These are phyloP conservation scores for Sinodicranocentrus sp. DNA, from an alignment of 2,888 invertebrate genomes.

Conservation along the genomic window DNA sequence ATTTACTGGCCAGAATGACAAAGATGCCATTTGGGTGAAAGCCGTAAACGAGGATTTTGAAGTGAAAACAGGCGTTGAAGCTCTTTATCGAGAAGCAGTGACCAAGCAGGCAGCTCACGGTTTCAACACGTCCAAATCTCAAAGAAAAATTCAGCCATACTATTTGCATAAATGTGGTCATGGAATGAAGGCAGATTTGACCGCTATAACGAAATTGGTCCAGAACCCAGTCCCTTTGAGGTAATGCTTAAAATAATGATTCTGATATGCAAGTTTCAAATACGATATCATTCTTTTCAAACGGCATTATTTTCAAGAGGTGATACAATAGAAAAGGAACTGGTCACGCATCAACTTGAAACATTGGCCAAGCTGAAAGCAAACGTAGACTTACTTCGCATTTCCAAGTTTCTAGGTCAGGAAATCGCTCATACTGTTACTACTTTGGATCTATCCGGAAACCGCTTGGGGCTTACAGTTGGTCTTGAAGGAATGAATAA, in stretches of 20 bases:
- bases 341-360: constrained; percentile 38
- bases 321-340: constrained; percentile 51
- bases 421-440: constrained; percentile 69
- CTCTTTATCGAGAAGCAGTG: constrained; percentile 48
- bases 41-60: constrained; percentile 67
- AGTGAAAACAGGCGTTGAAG: constrained; percentile 64
- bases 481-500: constrained; percentile 72
- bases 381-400: constrained; percentile 62
- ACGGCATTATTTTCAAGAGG: constrained; percentile 17
- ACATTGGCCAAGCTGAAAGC: constrained; percentile 67
- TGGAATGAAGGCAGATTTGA: constrained; percentile 73
- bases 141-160: constrained; percentile 33
- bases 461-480: constrained; percentile 69
- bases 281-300: not conserved
- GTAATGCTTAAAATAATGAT: not conserved
- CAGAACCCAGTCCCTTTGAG: constrained; percentile 35
- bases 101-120: not conserved
- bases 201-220: constrained; percentile 63
- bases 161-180: constrained; percentile 71
- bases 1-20: constrained; percentile 71
- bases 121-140: not conserved
- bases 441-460: constrained; percentile 73
- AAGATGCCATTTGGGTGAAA: constrained; percentile 68
- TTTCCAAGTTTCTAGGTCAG: constrained; percentile 70
- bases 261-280: not conserved